Evolutionary conservation across 2,113 vertebrate genomes (phyloP).

Genomic region (Sarotherodon lohbergeri): DNA sequence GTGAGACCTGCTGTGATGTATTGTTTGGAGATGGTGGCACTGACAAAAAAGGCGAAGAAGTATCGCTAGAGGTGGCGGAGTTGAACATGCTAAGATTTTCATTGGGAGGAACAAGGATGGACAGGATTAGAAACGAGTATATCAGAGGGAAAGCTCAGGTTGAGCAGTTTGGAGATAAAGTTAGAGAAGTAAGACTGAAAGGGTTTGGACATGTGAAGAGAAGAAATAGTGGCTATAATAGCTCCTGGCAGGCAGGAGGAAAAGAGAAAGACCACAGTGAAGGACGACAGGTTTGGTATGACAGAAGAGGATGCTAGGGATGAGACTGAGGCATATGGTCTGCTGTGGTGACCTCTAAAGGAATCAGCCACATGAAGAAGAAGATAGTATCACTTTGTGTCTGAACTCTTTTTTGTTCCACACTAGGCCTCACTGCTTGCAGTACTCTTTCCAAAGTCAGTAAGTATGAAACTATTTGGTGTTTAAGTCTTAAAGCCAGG

Average conservation of each 20-base stretch:
- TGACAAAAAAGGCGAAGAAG: background rate
- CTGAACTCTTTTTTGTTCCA: background rate
- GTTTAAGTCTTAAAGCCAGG: background rate
- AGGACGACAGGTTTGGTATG: background rate
- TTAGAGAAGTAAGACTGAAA: background rate
- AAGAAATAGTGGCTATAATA: background rate
- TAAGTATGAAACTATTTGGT: background rate
- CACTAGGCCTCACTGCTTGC: background rate
- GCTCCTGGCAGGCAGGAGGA: background rate
- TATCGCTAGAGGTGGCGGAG: background rate
- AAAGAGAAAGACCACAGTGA: background rate
- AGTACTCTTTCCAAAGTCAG: background rate
- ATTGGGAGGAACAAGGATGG: background rate
- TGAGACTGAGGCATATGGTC: background rate
- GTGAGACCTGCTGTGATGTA: background rate
- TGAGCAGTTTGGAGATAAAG: background rate
- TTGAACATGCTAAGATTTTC: background rate
- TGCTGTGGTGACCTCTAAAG: background rate
- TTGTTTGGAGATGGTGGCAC: background rate
- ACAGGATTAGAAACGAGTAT: background rate
- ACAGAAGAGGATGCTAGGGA: background rate
- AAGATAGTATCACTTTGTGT: background rate
- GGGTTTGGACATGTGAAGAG: background rate
- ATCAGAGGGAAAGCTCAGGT: background rate
- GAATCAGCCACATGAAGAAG: background rate